Conservation (phyloP, 2,113 vertebrate species). For the Marmota flaviventris region DNA sequence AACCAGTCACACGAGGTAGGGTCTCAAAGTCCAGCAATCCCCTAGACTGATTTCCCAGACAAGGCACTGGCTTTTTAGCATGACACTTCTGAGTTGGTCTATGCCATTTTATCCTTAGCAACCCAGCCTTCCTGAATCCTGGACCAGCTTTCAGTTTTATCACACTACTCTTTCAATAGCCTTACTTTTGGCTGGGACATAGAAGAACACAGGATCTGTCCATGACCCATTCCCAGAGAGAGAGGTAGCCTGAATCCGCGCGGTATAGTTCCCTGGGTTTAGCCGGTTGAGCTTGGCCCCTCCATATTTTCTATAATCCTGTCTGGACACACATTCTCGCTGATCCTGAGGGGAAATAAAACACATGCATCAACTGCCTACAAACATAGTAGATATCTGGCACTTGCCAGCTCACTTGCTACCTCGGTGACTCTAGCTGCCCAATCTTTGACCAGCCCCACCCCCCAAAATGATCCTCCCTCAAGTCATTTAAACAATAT, state of each 20-base stretch:
- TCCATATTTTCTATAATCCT: conserved; percentile 93
- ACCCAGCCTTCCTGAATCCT: not conserved
- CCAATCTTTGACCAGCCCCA: fast-evolving
- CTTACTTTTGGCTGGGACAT: conserved; percentile 95
- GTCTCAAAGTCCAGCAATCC: not conserved
- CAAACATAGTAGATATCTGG: not conserved
- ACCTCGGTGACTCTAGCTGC: no score
- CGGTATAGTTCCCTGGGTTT: conserved; percentile 95
- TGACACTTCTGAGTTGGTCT: not conserved
- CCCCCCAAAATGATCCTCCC: fast-evolving
- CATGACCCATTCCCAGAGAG: conserved; percentile 98
- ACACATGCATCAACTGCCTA: not conserved
- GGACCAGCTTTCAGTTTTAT: fast-evolving
- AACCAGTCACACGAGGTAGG: no score
- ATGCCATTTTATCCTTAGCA: fast-evolving
- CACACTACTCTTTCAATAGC: not conserved
- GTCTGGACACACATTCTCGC: conserved; percentile 95
- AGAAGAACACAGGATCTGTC: conserved; percentile 96
- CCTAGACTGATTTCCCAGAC: not conserved
- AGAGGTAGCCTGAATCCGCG: conserved; percentile 95
- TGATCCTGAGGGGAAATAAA: conserved; percentile 88
- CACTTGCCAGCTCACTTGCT: not conserved
- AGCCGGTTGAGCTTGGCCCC: conserved; percentile 94
- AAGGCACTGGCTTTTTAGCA: not conserved
- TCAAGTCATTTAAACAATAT: not conserved